Evolutionary conservation across 2,888 invertebrate genomes (phyloP), one percentile per base, ranked within the genome.

Genomic region (Melanotus villosus): DNA sequence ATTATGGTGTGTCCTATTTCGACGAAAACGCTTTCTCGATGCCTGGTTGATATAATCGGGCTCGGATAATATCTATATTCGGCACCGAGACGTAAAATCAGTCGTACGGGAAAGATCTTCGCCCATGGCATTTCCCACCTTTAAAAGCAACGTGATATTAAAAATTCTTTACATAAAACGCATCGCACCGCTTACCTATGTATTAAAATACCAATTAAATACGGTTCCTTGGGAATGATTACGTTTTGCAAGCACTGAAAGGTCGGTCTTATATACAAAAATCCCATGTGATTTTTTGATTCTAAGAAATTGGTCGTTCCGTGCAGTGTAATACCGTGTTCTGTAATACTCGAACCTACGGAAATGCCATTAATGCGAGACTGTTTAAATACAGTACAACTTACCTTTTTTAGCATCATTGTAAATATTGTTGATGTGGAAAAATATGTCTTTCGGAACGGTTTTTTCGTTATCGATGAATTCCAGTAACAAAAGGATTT

Each of bases 1-100:
- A 96, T 94, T 69, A 96, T 93, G 7, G 95, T 95, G 81, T 95
- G 94, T 0, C 95, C 94, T 67, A 95, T 92, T 85, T 95, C 95
- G 26, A 90, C 92, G 82, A 92, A 96, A 3, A 95, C 92, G 0
- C 95, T 91, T 75, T 92, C 92, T 10, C 95, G 86, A 79, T 91
- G 89, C 19, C 94, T 87, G 14, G 92, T 90, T 14, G 94, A 93
- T 56, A 95, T 90, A 71, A 95, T 86, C 0, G 95, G 93, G 80
- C 93, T 93, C 0, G 95, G 95, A 84, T 96, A 96, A 80, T 94
- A 95, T 71, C 94, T 89, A 84, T 92, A 94, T 81, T 95, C 93
- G 1, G 94, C 94, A 1, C 95, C 95, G 30, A 96, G 86, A 67
- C 95, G 88, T 58, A 96, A 84, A 80, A 95, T 88, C 30, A 96